These are phyloP conservation scores for Phymorhynchus buccinoides DNA, from an alignment of 1,140 invertebrate species.

Conservation along the genomic window DNA sequence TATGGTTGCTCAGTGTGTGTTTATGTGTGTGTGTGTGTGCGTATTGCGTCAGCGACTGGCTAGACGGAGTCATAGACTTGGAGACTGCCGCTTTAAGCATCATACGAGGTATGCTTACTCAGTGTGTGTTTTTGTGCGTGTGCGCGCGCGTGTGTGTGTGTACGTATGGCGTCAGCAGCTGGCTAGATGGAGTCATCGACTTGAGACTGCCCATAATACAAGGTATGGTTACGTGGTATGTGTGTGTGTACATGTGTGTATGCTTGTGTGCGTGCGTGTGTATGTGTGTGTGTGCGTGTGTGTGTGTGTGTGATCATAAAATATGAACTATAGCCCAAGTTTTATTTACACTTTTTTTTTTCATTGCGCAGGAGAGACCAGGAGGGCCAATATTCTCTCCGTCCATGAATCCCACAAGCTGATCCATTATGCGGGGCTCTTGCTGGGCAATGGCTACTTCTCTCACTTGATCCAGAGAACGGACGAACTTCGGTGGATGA, in stretches of 20 bases:
- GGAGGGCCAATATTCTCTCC: slow-evolving; percentile 15
- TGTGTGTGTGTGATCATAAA: too few species aligned
- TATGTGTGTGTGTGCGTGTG: background rate
- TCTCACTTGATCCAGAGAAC: slow-evolving; percentile 41
- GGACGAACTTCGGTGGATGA: slow-evolving; percentile 50
- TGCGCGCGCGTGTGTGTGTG: background rate
- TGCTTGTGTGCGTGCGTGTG: background rate
- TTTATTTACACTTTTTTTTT: background rate
- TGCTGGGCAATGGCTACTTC: slow-evolving; percentile 43
- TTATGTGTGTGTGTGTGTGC: background rate
- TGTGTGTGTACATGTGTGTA: background rate
- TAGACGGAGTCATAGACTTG: slow-evolving; percentile 47
- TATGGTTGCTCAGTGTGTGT: slow-evolving; percentile 1
- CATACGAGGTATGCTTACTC: slow-evolving; percentile 48
- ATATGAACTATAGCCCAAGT: background rate
- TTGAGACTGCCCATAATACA: slow-evolving; percentile 51
- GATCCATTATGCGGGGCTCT: slow-evolving; percentile 35
- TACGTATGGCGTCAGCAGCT: slow-evolving; percentile 20
- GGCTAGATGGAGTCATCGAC: slow-evolving; percentile 46
- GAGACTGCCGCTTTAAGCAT: slow-evolving; percentile 51
- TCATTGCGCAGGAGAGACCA: slow-evolving; percentile 9
- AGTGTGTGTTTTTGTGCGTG: background rate
- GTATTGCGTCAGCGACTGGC: slow-evolving; percentile 26
- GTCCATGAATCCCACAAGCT: slow-evolving; percentile 37
- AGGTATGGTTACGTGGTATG: slow-evolving; percentile 36